These are phyloP conservation scores for Heliangelus exortis DNA, from an alignment of 2,797 vertebrate species.

Conservation along the genomic window DNA sequence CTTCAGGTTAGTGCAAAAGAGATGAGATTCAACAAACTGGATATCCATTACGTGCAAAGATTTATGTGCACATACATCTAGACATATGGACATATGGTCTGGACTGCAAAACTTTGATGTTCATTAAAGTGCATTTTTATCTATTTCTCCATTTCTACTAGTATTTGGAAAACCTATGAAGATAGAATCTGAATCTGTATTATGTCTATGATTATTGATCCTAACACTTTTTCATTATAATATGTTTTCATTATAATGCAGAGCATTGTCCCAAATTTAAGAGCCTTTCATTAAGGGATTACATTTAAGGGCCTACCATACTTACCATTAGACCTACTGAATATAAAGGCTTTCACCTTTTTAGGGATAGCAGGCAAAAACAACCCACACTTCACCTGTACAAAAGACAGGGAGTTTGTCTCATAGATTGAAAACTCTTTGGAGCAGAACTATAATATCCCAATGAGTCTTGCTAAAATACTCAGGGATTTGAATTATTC, in stretches of 20 bases:
- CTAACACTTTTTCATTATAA: background rate
- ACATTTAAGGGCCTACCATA: background rate
- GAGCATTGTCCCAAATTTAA: background rate
- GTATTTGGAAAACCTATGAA: background rate
- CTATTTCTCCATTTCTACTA: background rate
- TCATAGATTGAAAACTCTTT: background rate
- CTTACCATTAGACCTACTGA: background rate
- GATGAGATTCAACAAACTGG: background rate
- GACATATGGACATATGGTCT: accelerated
- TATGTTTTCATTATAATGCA: background rate
- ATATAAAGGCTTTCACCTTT: background rate
- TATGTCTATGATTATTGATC: background rate
- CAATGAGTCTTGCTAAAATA: background rate
- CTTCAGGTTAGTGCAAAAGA: background rate
- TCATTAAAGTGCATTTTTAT: background rate
- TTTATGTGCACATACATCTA: background rate
- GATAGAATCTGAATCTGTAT: background rate
- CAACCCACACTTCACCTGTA: background rate
- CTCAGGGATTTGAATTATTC: background rate
- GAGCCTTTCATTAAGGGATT: background rate
- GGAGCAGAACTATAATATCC: background rate
- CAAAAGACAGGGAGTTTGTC: accelerated
- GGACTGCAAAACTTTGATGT: background rate
- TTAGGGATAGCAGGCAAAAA: background rate
- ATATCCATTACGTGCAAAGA: background rate